Evolutionary conservation across 1,140 invertebrate species (phyloP).

Genomic region (Plodia interpunctella): DNA sequence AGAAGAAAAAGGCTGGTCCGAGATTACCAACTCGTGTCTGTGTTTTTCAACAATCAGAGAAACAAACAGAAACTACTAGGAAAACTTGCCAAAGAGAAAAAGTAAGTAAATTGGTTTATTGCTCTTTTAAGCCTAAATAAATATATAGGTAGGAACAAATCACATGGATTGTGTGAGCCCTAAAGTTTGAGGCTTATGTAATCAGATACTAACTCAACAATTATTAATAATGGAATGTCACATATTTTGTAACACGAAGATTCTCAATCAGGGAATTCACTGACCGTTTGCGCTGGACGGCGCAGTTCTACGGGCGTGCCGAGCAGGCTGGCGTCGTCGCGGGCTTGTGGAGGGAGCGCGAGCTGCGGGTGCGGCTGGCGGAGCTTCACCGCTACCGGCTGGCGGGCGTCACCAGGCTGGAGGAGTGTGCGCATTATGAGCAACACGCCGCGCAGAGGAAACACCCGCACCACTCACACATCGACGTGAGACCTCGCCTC

Average conservation of each 20-base stretch:
- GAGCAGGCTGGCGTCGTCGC: conserved; percentile 89
- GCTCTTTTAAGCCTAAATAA: no score
- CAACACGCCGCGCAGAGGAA: conserved; percentile 80
- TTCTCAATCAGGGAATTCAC: conserved; percentile 80
- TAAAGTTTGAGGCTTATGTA: no score
- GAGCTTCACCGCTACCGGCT: conserved; percentile 90
- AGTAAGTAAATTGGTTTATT: conserved; percentile 72
- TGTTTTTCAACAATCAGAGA: conserved; percentile 84
- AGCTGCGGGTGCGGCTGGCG: conserved; percentile 87
- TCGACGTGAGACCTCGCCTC: conserved; percentile 52
- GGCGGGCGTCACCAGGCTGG: conserved; percentile 87
- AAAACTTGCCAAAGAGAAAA: conserved; percentile 85
- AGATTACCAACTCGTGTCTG: conserved; percentile 90
- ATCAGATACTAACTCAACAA: no score
- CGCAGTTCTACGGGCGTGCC: conserved; percentile 90
- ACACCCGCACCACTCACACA: conserved; percentile 36
- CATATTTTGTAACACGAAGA: no score
- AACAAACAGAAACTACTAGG: conserved; percentile 81
- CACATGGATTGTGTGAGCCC: no score
- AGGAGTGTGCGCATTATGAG: conserved; percentile 90
- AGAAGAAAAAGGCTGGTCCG: conserved; percentile 91
- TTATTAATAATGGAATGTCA: no score
- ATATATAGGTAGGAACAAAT: no score
- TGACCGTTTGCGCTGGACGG: conserved; percentile 89
- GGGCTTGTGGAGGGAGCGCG: conserved; percentile 89